Evolutionary conservation across 2,888 invertebrate species (phyloP), one percentile per base, ranked within the genome.

Genomic region (Orchesellides sinensis): DNA sequence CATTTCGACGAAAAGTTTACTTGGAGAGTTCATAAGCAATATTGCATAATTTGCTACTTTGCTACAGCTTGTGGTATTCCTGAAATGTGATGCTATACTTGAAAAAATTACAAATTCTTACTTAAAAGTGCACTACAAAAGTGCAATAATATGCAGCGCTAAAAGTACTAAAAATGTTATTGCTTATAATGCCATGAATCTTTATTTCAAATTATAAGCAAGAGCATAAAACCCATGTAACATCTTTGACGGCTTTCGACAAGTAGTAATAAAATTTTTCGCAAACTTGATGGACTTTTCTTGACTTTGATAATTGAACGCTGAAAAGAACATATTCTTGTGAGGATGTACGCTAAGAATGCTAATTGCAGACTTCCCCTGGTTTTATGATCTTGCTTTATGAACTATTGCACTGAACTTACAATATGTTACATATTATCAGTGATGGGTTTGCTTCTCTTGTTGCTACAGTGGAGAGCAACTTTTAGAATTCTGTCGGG

Each of bases 301-400:
- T 56, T 56, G 66, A 21, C 56, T 56, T 66, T 56, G 56, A 75
- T 66, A 77, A 68, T 78, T 69, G 78, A 69, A 78, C 69, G 61
- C 52, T 78, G 69, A 78, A 69, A 66, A 77, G 56, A 23, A 78
- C 78, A 78, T n/a, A 66, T 14, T 25, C 27, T 61, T 21, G 17
- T 47, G 4, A 63, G 49, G 25, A 70, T 79, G 12, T 65, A 70
- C 52, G 63, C 54, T 72, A 65, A 79, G 79, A 79, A 79, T 79
- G 79, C 79, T 79, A 79, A 79, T 79, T 79, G 79, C 72, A 79
- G 65, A 79, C 72, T 79, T 79, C 79, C 79, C 72, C 23, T 32
- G 54, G 72, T 63, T 78, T 79, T 79, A 79, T 79, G 49, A 65
- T 72, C 70, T 79, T 70, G 72, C 70, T 79, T 79, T 79, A 79